phyloP scores from a whole-genome alignment of 64 coral and sea anemone genomes.

The Stylophora pistillata region DNA sequence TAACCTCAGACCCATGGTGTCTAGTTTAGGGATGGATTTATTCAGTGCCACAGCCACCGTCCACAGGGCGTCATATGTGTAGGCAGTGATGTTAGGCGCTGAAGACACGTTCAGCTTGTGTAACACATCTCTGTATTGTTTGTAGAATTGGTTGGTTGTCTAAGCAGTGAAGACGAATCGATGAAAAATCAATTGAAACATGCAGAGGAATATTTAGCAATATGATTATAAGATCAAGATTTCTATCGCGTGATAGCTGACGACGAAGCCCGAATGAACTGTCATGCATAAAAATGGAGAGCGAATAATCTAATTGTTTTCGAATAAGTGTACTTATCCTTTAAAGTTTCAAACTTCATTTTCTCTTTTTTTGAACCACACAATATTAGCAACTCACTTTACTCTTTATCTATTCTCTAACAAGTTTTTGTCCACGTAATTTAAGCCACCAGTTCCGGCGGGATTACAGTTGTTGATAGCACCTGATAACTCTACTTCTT shows the following conservation, averaged over 20 bases:
- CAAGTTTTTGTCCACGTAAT: too few species aligned
- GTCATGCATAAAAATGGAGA: too few species aligned
- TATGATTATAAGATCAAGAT: background rate
- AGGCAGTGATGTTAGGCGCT: constrained; percentile 74
- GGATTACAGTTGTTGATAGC: too few species aligned
- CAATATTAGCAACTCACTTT: too few species aligned
- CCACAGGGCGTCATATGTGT: constrained; percentile 88
- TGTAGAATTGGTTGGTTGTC: constrained; percentile 64
- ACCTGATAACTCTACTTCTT: too few species aligned
- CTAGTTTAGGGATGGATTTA: constrained; percentile 55
- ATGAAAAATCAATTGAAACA: background rate
- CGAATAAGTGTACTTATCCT: too few species aligned
- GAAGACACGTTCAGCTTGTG: constrained; percentile 35
- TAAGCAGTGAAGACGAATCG: constrained; percentile 4
- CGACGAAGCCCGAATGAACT: too few species aligned
- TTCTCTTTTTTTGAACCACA: too few species aligned
- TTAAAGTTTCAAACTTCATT: too few species aligned
- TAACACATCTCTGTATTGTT: constrained; percentile 56
- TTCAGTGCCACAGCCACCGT: constrained; percentile 63
- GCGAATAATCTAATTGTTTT: too few species aligned
- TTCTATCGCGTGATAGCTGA: background rate
- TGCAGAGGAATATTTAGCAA: background rate
- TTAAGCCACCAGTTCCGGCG: too few species aligned
- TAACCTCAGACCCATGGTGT: constrained; percentile 26
- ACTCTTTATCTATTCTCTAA: too few species aligned